Conservation (phyloP, 2,113 vertebrate species). For the Zingel zingel region DNA sequence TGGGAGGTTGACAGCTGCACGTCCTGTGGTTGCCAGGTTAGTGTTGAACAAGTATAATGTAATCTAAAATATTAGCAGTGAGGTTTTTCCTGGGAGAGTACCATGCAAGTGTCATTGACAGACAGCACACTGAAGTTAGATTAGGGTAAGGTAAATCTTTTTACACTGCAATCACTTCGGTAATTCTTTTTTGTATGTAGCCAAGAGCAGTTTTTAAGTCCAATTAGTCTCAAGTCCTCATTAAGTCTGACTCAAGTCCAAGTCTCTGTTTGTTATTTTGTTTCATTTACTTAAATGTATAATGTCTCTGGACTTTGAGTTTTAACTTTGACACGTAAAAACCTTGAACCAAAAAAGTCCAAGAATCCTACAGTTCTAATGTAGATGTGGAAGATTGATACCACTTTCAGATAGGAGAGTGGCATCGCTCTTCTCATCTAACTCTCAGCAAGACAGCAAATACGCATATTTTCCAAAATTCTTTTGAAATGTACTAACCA, state of each 20-base stretch:
- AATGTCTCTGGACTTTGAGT: not conserved
- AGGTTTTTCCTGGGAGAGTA: not conserved
- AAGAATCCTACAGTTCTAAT: not conserved
- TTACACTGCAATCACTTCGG: not conserved
- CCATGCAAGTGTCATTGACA: not conserved
- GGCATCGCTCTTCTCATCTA: not conserved
- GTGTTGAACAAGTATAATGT: constrained; percentile 20
- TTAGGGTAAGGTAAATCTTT: not conserved
- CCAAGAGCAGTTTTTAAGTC: not conserved
- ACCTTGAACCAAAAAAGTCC: not conserved
- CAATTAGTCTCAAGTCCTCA: not conserved
- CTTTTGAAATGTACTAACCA: constrained; percentile 2
- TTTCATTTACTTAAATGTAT: not conserved
- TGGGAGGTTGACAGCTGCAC: constrained; percentile 98
- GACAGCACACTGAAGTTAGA: not conserved
- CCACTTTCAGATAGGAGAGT: not conserved
- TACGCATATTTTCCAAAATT: constrained; percentile 10
- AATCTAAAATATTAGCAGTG: not conserved
- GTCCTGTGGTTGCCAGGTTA: constrained; percentile 92
- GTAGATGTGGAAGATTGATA: not conserved
- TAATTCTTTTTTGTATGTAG: not conserved
- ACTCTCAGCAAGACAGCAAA: constrained; percentile 15
- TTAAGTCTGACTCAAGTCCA: not conserved
- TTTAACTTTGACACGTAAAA: not conserved
- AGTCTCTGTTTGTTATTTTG: not conserved